Percentiles rank a stretch among this genome's conserved stretches.
These are phyloP conservation scores for Antheraea mylitta DNA, from an alignment of 1,140 invertebrate genomes.

Conservation along the genomic window DNA sequence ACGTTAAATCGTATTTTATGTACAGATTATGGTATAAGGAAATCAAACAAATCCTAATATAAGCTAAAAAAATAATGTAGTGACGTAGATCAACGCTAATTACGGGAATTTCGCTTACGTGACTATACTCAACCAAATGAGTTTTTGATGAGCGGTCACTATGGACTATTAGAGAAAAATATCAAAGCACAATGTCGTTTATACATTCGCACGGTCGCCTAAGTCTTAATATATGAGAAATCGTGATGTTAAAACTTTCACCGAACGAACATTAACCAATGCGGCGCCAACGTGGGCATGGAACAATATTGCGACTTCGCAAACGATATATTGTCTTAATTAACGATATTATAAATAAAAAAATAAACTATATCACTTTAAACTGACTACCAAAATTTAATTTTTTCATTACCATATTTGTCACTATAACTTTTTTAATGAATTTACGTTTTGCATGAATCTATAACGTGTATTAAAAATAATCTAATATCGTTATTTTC, in stretches of 20 bases:
- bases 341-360: background rate
- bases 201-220: constrained; percentile 57
- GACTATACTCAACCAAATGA: constrained; percentile 47
- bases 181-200: constrained; percentile 51
- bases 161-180: constrained; percentile 22
- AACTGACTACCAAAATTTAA: no score
- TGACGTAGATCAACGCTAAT: constrained; percentile 22
- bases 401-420: no score
- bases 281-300: constrained; percentile 32
- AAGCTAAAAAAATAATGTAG: background rate
- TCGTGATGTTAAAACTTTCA: constrained; percentile 65
- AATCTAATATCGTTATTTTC: no score
- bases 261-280: constrained; percentile 47
- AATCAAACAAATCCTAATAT: background rate
- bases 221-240: constrained; percentile 61
- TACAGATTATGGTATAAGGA: background rate
- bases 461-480: no score
- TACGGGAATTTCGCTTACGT: constrained; percentile 38
- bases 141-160: constrained; percentile 55
- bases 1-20: background rate
- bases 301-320: background rate
- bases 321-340: background rate
- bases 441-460: no score
- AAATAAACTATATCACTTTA: no score
- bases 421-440: no score